A percentile compares a stretch with the other conserved stretches of the same genome.
Conservation (phyloP, 2,797 vertebrate genomes). For the Manis pentadactyla region DNA sequence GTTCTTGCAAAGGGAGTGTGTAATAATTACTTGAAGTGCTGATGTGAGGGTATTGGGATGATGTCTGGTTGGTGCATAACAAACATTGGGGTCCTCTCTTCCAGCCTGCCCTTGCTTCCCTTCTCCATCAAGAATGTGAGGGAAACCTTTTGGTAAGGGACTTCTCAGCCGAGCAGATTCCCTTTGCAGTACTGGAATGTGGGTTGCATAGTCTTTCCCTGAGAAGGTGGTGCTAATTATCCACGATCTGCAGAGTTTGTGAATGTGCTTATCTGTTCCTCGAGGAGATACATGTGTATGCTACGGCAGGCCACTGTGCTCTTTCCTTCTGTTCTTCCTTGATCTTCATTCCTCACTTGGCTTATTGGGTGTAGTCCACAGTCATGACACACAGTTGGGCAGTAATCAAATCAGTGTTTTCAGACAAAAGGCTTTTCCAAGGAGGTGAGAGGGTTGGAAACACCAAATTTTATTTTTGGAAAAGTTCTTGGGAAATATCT, state of each 20-base stretch:
- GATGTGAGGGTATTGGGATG: not conserved
- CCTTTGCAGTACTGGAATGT: not conserved
- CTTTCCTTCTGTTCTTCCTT: not conserved
- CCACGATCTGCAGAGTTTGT: not conserved
- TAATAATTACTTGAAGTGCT: not conserved
- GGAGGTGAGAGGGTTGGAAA: not conserved
- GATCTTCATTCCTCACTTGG: slow-evolving; percentile 26
- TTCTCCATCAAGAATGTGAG: not conserved
- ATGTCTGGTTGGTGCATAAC: not conserved
- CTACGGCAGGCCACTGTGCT: not conserved
- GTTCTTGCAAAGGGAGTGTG: not conserved
- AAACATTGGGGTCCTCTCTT: not conserved
- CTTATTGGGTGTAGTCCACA: not conserved
- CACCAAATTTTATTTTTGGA: not conserved
- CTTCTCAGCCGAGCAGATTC: not conserved
- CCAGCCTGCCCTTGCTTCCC: not conserved
- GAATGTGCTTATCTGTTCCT: not conserved
- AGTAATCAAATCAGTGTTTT: slow-evolving; percentile 6
- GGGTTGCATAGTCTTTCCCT: not conserved
- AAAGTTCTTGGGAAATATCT: not conserved
- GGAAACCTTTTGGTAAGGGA: not conserved
- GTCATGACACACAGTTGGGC: not conserved
- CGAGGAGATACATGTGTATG: not conserved
- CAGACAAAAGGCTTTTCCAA: not conserved
- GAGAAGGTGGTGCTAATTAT: not conserved